Evolutionary conservation across 2,797 vertebrate species (phyloP).

Genomic region (Psittacula echo): DNA sequence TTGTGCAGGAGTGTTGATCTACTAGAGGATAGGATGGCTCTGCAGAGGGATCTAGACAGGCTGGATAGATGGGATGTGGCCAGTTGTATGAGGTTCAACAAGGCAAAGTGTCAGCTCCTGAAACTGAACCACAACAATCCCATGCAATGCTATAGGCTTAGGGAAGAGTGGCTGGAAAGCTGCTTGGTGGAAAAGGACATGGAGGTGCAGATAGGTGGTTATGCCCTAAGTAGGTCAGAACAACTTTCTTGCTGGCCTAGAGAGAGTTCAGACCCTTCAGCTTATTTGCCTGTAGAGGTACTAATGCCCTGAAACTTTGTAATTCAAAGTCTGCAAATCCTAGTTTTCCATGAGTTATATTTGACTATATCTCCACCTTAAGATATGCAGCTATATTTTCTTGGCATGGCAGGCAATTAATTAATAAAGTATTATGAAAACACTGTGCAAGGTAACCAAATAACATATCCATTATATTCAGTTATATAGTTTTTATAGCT

Average conservation of each 20-base stretch:
- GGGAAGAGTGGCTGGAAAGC: not conserved
- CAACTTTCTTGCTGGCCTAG: not conserved
- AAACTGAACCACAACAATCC: not conserved
- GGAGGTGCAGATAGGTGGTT: accelerated
- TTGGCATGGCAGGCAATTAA: not conserved
- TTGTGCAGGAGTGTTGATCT: not conserved
- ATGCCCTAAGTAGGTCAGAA: not conserved
- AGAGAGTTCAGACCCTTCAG: not conserved
- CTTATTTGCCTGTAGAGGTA: not conserved
- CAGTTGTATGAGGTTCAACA: not conserved
- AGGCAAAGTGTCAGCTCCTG: not conserved
- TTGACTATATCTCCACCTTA: not conserved
- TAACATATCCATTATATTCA: not conserved
- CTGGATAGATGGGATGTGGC: not conserved
- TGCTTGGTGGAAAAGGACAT: not conserved
- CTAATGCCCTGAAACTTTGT: not conserved
- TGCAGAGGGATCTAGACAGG: not conserved
- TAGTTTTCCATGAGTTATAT: not conserved
- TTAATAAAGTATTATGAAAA: not conserved
- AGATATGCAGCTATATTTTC: not conserved
- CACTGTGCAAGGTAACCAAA: not conserved
- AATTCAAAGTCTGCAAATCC: not conserved
- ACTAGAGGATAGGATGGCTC: not conserved
- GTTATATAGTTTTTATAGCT: not conserved
- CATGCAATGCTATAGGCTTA: not conserved